Percentiles rank a stretch among this genome's conserved stretches.
phyloP scores from a whole-genome alignment of 2,888 invertebrate species.

The Tachina lurida region DNA sequence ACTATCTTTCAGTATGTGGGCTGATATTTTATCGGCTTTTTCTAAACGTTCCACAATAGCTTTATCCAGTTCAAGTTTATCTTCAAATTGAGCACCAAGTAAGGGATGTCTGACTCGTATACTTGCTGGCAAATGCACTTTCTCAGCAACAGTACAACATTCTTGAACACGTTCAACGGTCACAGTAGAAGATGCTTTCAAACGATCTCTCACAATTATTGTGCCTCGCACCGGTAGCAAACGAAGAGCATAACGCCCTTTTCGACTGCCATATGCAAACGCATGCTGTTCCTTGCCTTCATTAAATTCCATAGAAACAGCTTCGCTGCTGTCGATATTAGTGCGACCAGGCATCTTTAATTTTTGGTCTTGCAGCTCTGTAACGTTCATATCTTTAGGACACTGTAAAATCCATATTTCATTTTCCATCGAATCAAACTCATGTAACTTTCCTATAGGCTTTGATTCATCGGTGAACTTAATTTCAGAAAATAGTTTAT shows the following conservation, averaged over 20 bases:
- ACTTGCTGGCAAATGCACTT: slow-evolving; percentile 73
- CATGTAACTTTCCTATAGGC: slow-evolving; percentile 71
- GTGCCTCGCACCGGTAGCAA: slow-evolving; percentile 74
- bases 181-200: slow-evolving; percentile 69
- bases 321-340: slow-evolving; percentile 71
- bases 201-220: slow-evolving; percentile 74
- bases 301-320: slow-evolving; percentile 74
- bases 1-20: slow-evolving; percentile 48
- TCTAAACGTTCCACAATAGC: slow-evolving; percentile 71
- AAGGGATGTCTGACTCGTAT: slow-evolving; percentile 77
- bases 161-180: slow-evolving; percentile 65
- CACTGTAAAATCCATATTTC: slow-evolving; percentile 77
- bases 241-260: slow-evolving; percentile 73
- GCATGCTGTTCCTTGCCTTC: slow-evolving; percentile 65
- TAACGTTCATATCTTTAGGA: slow-evolving; percentile 73
- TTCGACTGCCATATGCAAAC: slow-evolving; percentile 74
- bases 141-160: slow-evolving; percentile 49
- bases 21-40: slow-evolving; percentile 69
- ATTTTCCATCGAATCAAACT: slow-evolving; percentile 73
- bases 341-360: slow-evolving; percentile 76
- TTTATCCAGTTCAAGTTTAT: slow-evolving; percentile 71
- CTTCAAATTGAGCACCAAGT: slow-evolving; percentile 74
- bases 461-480: slow-evolving; percentile 56
- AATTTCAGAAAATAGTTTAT: slow-evolving; percentile 70
- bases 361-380: slow-evolving; percentile 73